Conservation (phyloP, 2,797 vertebrate species). For the Xenopus petersii region DNA sequence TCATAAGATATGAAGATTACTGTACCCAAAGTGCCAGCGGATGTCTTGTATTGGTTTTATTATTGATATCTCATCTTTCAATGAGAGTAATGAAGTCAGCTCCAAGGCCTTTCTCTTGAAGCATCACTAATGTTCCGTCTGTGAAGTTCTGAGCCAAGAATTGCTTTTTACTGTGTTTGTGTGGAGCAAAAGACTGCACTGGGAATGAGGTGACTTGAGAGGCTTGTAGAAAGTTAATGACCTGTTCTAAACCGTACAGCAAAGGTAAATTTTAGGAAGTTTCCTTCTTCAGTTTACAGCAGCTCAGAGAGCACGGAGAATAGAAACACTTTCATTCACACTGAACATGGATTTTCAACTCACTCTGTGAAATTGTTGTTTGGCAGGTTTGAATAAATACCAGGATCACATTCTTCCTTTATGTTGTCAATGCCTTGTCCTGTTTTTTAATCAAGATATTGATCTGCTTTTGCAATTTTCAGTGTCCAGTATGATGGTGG, state of each 20-base stretch:
- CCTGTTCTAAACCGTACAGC: not conserved
- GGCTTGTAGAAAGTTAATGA: not conserved
- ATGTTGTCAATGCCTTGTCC: too few relatives aligned
- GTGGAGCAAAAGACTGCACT: not conserved
- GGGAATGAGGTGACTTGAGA: not conserved
- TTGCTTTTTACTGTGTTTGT: conserved; percentile 1
- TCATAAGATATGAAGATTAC: not conserved
- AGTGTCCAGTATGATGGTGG: too few relatives aligned
- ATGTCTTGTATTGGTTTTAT: conserved; percentile 2
- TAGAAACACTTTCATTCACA: not conserved
- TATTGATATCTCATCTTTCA: conserved; percentile 17
- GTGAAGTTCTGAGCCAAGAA: not conserved
- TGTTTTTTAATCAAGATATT: too few relatives aligned
- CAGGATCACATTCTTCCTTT: too few relatives aligned
- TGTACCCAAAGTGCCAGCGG: not conserved
- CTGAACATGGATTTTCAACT: not conserved
- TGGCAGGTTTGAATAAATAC: too few relatives aligned
- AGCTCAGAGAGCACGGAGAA: not conserved
- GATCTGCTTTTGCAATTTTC: too few relatives aligned
- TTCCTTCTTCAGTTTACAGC: not conserved
- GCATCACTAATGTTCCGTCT: not conserved
- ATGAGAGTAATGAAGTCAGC: conserved; percentile 13
- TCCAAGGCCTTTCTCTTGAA: not conserved
- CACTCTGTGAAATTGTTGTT: too few relatives aligned
- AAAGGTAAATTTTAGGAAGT: not conserved